Conservation (phyloP, 2,113 vertebrate species). For the Sinocyclocheilus maitianheensis region DNA sequence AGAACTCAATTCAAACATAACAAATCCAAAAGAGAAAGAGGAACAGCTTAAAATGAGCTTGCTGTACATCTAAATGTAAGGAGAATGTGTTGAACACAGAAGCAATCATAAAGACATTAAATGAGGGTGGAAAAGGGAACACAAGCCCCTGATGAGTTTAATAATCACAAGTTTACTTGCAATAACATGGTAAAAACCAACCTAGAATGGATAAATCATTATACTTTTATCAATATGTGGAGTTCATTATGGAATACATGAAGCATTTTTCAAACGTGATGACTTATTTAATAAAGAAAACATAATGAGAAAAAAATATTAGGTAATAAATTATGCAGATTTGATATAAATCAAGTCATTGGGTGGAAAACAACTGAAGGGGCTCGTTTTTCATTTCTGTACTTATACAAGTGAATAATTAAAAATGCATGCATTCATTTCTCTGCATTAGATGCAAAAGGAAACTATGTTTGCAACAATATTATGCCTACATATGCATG, state of each 20-base stretch:
- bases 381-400: neutral
- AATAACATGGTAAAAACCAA: neutral
- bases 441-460: neutral
- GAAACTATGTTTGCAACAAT: neutral
- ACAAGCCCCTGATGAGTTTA: constrained; percentile 6
- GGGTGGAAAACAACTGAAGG: neutral
- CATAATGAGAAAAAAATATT: neutral
- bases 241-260: neutral
- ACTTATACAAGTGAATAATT: neutral
- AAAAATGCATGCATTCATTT: neutral
- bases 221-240: neutral
- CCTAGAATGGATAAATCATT: neutral
- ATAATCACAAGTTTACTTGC: neutral
- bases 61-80: neutral
- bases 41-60: neutral
- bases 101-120: neutral
- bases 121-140: neutral
- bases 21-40: neutral
- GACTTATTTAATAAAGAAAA: neutral
- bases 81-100: neutral
- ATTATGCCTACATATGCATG: neutral
- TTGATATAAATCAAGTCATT: neutral
- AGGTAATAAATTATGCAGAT: neutral
- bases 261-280: neutral
- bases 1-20: neutral